Evolutionary conservation across 2,797 vertebrate genomes (phyloP).

Genomic region (Rousettus madagascariensis): DNA sequence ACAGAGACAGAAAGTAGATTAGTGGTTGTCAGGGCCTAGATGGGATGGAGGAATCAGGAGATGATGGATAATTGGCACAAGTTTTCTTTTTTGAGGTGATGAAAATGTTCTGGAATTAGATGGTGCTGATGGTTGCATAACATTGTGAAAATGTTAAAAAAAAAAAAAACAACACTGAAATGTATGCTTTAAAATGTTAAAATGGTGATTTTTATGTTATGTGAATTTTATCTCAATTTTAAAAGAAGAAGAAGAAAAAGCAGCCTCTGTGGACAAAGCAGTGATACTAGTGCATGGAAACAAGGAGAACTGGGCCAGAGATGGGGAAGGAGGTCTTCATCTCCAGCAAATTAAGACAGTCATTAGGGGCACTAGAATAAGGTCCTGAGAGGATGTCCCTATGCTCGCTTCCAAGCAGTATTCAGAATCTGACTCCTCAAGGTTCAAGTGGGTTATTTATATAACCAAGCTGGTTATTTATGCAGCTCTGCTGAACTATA

Average conservation of each 20-base stretch:
- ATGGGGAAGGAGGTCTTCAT: neutral
- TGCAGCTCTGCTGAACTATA: constrained; percentile 40
- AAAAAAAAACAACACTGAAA: neutral
- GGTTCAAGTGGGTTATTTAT: neutral
- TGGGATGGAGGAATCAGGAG: neutral
- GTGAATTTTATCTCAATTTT: neutral
- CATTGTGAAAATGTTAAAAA: neutral
- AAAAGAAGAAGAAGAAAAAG: neutral
- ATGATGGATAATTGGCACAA: neutral
- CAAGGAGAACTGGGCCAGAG: neutral
- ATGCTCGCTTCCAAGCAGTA: neutral
- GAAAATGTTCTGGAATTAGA: neutral
- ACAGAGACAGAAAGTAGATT: neutral
- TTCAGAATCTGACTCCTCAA: neutral
- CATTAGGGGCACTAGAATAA: neutral
- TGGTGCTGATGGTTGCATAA: neutral
- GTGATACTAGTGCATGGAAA: neutral
- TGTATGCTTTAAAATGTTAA: neutral
- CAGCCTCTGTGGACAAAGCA: neutral
- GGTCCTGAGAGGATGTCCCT: neutral
- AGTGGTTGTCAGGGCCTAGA: neutral
- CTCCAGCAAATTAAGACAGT: neutral
- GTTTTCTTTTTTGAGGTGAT: neutral
- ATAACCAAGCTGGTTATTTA: neutral
- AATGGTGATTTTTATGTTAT: neutral